Evolutionary conservation across 1,140 invertebrate species (phyloP).

Genomic region (Drosophila leontia): DNA sequence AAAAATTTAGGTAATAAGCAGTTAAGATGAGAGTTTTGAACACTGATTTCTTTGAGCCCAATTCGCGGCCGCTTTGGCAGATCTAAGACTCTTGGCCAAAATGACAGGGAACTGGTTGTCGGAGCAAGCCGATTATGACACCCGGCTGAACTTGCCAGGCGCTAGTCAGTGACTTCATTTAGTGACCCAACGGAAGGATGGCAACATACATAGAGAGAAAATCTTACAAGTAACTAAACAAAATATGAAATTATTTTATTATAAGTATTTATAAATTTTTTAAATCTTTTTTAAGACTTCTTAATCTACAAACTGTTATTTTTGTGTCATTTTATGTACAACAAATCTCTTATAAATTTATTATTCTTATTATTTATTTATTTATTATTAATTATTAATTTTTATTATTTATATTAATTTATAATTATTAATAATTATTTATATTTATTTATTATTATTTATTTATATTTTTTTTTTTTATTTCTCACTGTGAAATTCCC

Average conservation of each 20-base stretch:
- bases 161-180: constrained; percentile 38
- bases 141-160: constrained; percentile 43
- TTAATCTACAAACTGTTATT: too few species aligned
- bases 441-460: too few species aligned
- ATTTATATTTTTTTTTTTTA: too few species aligned
- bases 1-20: constrained; percentile 5
- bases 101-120: constrained; percentile 26
- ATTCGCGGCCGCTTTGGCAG: constrained; percentile 36
- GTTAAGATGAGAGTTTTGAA: background rate
- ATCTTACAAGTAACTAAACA: background rate
- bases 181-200: constrained; percentile 6
- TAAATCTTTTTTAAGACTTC: background rate
- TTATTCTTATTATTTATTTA: too few species aligned
- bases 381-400: too few species aligned
- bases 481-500: constrained; percentile 2
- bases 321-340: too few species aligned
- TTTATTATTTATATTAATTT: too few species aligned
- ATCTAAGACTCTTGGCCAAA: constrained; percentile 13
- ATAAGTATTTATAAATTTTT: background rate
- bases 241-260: too few species aligned
- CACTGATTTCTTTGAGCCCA: constrained; percentile 26
- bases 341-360: background rate
- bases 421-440: too few species aligned
- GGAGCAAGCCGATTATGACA: constrained; percentile 40
- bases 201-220: background rate